These are phyloP conservation scores for Onychomys arenicola DNA, from an alignment of 2,797 vertebrate genomes.

Conservation along the genomic window DNA sequence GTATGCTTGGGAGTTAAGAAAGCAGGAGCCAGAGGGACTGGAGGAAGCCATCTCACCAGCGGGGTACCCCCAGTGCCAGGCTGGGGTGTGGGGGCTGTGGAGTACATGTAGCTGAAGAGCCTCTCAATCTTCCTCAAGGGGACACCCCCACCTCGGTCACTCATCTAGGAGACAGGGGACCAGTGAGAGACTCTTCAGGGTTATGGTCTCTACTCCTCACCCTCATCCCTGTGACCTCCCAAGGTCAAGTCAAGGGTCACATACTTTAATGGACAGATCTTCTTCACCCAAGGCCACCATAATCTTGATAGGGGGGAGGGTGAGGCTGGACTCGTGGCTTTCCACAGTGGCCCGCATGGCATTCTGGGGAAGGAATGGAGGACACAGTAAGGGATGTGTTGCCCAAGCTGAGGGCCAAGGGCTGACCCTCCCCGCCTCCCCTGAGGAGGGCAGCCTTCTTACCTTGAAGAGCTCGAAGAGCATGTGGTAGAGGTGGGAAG, in stretches of 20 bases:
- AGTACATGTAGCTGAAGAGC: conserved; percentile 98
- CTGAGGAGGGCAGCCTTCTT: background rate
- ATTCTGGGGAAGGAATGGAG: conserved; percentile 87
- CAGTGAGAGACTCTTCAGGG: background rate
- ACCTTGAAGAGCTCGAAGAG: conserved; percentile 99
- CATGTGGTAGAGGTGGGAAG: conserved; percentile 98
- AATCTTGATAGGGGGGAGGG: conserved; percentile 92
- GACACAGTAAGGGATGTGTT: background rate
- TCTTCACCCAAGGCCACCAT: conserved; percentile 95
- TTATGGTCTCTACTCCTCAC: background rate
- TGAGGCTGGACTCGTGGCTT: conserved; percentile 90
- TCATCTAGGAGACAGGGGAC: conserved; percentile 89
- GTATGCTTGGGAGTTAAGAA: background rate
- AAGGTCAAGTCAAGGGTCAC: conserved; percentile 73
- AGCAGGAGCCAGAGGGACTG: background rate
- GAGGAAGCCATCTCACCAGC: conserved; percentile 86
- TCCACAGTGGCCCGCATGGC: conserved; percentile 98
- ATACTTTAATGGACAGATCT: conserved; percentile 94
- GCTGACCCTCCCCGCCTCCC: background rate
- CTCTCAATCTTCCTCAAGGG: conserved; percentile 94
- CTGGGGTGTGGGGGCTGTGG: conserved; percentile 94
- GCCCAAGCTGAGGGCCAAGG: background rate
- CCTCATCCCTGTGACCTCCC: background rate
- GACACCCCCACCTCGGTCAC: conserved; percentile 94
- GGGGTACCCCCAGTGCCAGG: conserved; percentile 90